These are phyloP conservation scores for Lonchura striata DNA, from an alignment of 2,113 vertebrate genomes.

Conservation along the genomic window DNA sequence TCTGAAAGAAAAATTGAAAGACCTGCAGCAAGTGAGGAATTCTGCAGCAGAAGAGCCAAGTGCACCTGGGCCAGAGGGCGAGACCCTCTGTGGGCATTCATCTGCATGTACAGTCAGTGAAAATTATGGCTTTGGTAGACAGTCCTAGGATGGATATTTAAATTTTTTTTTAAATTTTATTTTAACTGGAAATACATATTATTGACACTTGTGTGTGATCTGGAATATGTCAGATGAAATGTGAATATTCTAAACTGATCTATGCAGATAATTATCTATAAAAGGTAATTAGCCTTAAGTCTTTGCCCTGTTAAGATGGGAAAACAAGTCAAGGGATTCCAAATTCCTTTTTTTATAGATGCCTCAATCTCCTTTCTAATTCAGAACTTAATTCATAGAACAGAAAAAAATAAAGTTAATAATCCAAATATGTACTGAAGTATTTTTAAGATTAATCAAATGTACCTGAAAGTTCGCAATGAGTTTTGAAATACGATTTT, in stretches of 20 bases:
- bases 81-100: not conserved
- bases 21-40: not conserved
- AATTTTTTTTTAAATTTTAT: not conserved
- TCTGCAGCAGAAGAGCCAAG: not conserved
- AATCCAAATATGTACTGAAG: not conserved
- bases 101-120: not conserved
- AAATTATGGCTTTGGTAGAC: not conserved
- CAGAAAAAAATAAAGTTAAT: not conserved
- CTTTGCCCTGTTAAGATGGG: not conserved
- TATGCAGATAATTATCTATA: not conserved
- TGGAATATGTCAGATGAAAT: not conserved
- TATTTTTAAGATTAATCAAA: not conserved
- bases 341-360: not conserved
- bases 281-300: not conserved
- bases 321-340: not conserved
- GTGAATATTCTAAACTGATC: not conserved
- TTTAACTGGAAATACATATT: not conserved
- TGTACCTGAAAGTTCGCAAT: not conserved
- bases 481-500: not conserved
- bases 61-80: accelerated
- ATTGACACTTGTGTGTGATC: not conserved
- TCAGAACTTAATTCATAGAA: not conserved
- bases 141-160: not conserved
- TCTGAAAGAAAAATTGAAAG: not conserved
- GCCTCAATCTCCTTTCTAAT: not conserved